Base-by-base conservation (phyloP, 2,797 vertebrate genomes). In the Hemibagrus guttatus region DNA sequence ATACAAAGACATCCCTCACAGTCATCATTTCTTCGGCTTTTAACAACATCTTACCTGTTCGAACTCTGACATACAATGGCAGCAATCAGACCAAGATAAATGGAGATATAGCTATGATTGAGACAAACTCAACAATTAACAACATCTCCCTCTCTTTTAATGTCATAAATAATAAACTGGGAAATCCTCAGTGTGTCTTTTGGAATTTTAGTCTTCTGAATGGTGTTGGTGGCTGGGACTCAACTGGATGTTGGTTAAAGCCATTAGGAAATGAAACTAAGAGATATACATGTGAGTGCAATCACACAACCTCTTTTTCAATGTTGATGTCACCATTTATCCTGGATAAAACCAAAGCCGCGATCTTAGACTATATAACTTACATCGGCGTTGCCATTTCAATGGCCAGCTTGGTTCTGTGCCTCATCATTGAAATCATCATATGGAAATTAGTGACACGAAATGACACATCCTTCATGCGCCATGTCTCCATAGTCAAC, bases 241-340 rank as follows among this genome's bases (percentile, higher is more conserved):
- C n/a, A 0, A 16, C n/a, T 0, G 97, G 97, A 0, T 98, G 97
- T 86, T 13, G 4, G 0, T 0, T 91, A 6, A 88, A 87, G 23
- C 14, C 35, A 0, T 0, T 81, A 39, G 39, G 4, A 6, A 87
- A 0, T 0, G 23, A 0, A 6, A 90, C 88, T 2, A 1, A 87
- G 69, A 79, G 26, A 0, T 91, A 97, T 19, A 90, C 69, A 56
- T 99, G 98, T 79, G 90, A 16, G 72, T 99, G 97, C 87, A 91
- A 93, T 92, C 98, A 98, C 85, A 92, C 97, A 86, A 99, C 97
- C 0, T 96, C 97, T 0, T 99, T 99, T 92, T 98, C 97, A 1
- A 95, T 99, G 61, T 94, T 99, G 13, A 99, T 99, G 97, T 97
- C 98, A 1, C 93, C 94, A 0, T n/a, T 1, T 31, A 21, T 56